Percentiles rank a stretch among this genome's conserved stretches.
phyloP scores from a whole-genome alignment of 2,888 invertebrate species.

The Eumacrocentrus americanus region DNA sequence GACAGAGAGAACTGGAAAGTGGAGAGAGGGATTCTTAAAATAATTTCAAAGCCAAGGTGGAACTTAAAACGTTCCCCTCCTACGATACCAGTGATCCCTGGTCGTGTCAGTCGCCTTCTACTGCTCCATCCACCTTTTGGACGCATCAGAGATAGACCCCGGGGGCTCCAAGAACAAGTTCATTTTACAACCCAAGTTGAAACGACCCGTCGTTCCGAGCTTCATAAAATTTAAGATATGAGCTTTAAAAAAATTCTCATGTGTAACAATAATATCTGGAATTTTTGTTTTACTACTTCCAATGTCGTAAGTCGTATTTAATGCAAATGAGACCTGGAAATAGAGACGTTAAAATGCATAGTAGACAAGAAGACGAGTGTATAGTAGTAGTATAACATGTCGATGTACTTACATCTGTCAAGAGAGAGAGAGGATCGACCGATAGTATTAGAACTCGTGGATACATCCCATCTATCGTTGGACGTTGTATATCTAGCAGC shows the following conservation, averaged over 20 bases:
- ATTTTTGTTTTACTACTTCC: too few relatives aligned
- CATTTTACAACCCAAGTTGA: constrained; percentile 31
- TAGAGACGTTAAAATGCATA: neutral
- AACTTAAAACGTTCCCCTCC: neutral
- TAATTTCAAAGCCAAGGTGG: constrained; percentile 39
- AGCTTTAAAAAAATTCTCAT: constrained; percentile 14
- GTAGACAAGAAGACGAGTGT: neutral
- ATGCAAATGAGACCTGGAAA: neutral
- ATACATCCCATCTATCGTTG: constrained; percentile 3
- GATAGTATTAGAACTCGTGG: constrained; percentile 9
- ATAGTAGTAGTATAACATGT: neutral
- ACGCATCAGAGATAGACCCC: constrained; percentile 13
- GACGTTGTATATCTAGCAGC: constrained; percentile 8
- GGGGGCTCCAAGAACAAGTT: constrained; percentile 26
- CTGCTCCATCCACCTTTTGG: constrained; percentile 10
- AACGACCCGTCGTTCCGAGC: constrained; percentile 15
- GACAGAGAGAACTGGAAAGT: constrained; percentile 4
- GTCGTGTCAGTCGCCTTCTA: constrained; percentile 5
- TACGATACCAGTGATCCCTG: neutral
- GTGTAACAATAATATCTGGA: constrained; percentile 12
- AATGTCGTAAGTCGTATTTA: constrained; percentile 4
- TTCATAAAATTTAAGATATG: constrained; percentile 16
- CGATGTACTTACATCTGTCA: neutral
- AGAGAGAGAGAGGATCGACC: neutral
- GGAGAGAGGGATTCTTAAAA: constrained; percentile 35